phyloP scores from a whole-genome alignment of 2,113 vertebrate species.

The Saguinus imperator region DNA sequence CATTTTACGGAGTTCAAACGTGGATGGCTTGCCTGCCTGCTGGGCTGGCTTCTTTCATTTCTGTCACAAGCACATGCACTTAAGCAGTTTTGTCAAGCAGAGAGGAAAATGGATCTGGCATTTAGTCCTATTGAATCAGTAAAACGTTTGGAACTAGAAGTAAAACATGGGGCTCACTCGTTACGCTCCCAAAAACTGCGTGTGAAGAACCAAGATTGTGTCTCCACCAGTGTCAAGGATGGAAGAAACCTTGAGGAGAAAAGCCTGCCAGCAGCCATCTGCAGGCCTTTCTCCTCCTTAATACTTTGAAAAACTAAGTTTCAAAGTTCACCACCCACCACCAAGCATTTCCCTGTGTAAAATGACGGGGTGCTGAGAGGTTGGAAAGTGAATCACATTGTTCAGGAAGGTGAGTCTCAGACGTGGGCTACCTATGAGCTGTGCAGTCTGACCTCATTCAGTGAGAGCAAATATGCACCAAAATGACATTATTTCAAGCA shows the following conservation, averaged over 20 bases:
- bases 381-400: rapidly evolving
- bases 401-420: background rate
- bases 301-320: no score
- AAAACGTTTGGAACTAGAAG: constrained; percentile 32
- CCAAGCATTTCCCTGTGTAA: no score
- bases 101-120: background rate
- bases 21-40: background rate
- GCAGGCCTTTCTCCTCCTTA: no score
- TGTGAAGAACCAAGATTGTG: background rate
- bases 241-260: no score
- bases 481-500: background rate
- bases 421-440: rapidly evolving
- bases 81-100: background rate
- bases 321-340: no score
- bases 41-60: background rate
- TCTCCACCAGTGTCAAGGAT: no score
- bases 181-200: rapidly evolving
- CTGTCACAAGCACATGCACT: background rate
- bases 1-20: background rate
- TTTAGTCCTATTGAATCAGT: background rate
- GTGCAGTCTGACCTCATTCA: no score
- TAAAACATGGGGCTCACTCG: background rate
- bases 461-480: background rate
- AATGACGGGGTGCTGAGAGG: no score
- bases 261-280: no score